phyloP scores from a whole-genome alignment of 2,797 vertebrate species.

The Ptychobarbus kaznakovi region DNA sequence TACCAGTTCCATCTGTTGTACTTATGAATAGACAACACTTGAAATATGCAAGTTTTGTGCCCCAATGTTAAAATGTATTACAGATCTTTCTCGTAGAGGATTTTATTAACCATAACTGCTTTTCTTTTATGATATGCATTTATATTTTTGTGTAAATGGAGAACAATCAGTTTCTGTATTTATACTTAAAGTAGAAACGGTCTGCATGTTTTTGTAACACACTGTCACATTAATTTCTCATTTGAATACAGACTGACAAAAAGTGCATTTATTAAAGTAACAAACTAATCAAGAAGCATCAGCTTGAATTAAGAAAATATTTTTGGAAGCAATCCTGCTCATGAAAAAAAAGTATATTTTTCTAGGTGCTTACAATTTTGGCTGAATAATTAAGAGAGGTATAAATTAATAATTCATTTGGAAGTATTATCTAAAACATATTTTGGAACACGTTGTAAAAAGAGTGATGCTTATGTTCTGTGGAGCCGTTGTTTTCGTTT shows the following conservation, averaged over 20 bases:
- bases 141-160: slow-evolving; percentile 36
- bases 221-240: slow-evolving; percentile 47
- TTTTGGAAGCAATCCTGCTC: slow-evolving; percentile 1
- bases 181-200: slow-evolving; percentile 4
- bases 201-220: slow-evolving; percentile 44
- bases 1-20: neutral
- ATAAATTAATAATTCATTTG: slow-evolving; percentile 44
- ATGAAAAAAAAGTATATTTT: neutral
- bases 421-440: slow-evolving; percentile 49
- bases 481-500: slow-evolving; percentile 52
- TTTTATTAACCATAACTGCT: slow-evolving; percentile 31
- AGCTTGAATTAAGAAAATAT: neutral
- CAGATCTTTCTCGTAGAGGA: slow-evolving; percentile 48
- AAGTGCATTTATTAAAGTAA: neutral
- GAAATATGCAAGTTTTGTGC: neutral
- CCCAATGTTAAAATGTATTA: neutral
- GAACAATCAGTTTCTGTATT: slow-evolving; percentile 17
- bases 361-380: slow-evolving; percentile 5
- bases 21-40: neutral
- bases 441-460: slow-evolving; percentile 19
- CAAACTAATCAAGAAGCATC: neutral
- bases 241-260: neutral
- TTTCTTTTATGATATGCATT: slow-evolving; percentile 43
- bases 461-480: slow-evolving; percentile 53
- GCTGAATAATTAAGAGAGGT: slow-evolving; percentile 6